Evolutionary conservation across 2,888 invertebrate genomes (phyloP).

Genomic region (Hemistola chrysoprasaria): DNA sequence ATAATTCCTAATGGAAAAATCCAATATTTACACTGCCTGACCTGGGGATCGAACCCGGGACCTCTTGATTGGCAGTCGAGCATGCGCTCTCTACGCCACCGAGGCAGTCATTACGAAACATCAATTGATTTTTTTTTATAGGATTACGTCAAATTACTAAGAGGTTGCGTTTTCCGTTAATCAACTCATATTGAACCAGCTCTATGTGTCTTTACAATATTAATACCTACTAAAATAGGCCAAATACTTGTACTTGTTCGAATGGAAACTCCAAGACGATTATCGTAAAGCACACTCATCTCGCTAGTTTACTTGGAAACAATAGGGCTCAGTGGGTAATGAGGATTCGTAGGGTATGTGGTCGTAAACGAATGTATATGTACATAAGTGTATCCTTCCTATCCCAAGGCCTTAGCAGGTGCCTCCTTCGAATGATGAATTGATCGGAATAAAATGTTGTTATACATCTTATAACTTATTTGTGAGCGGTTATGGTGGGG

Average conservation of each 20-base stretch:
- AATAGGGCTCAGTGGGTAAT: slow-evolving; percentile 42
- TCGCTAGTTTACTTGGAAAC: slow-evolving; percentile 41
- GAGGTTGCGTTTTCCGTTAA: too few relatives aligned
- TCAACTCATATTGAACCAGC: too few relatives aligned
- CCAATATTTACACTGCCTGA: too few relatives aligned
- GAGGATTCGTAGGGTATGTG: slow-evolving; percentile 34
- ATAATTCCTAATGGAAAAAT: too few relatives aligned
- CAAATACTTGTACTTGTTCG: background rate
- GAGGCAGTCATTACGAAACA: too few relatives aligned
- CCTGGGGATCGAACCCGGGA: too few relatives aligned
- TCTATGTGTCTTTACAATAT: too few relatives aligned
- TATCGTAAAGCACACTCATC: slow-evolving; percentile 42
- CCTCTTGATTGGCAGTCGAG: too few relatives aligned
- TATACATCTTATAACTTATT: slow-evolving; percentile 11
- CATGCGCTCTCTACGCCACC: too few relatives aligned
- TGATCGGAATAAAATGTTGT: slow-evolving; percentile 22
- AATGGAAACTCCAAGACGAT: slow-evolving; percentile 33
- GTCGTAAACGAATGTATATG: slow-evolving; percentile 29
- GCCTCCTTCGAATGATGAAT: slow-evolving; percentile 28
- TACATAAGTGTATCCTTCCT: slow-evolving; percentile 24
- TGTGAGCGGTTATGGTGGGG: background rate
- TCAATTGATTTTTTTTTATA: too few relatives aligned
- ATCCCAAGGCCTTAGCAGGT: slow-evolving; percentile 20
- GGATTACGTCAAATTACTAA: too few relatives aligned
- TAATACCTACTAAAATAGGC: too few relatives aligned